Evolutionary conservation across 2,797 vertebrate genomes (phyloP), one percentile per base, ranked within the genome.

Genomic region (Macrochelys suwanniensis): DNA sequence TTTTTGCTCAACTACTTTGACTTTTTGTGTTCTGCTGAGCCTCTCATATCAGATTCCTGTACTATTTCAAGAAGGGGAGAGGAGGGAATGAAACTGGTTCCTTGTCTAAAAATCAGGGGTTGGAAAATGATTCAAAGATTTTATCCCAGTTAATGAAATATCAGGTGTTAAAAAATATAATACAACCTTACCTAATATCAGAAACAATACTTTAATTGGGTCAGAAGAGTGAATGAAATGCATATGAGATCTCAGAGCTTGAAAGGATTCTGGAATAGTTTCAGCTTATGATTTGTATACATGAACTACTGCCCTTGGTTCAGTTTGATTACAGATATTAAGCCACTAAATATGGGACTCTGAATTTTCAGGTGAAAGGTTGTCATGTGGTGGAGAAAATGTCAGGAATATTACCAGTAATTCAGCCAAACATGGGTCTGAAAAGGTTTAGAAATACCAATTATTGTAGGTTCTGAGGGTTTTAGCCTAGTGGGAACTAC

Each of bases 201-300:
- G 59, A 87, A 81, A 88, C 54, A 83, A 42, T 50, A 61, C 47
- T 3, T 28, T 2, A 28, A 5, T 4, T 90, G 26, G 1, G 7
- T 90, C 86, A 88, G 81, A 33, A 49, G 17, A 94, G 82, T 26
- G 47, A 25, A 37, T 84, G 31, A 90, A 96, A 65, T 9, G 80
- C 19, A 65, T 80, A 28, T 65, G 10, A 84, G 50, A 87, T 87
- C 12, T 5, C 84, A 85, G 81, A 31, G 45, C 8, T 61, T 25
- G 5, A 6, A 83, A 80, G 23, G 28, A 84, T 84, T 90, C 81
- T 42, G 9, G 25, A 47, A 84, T 83, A 84, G 81, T 89, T 79
- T 37, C 33, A 37, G 28, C 49, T 93, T 87, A 71, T 81, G 11
- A 42, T 47, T 1, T 28, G n/a, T 42, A 7, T 57, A n/a, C 68